phyloP scores from a whole-genome alignment of 2,888 invertebrate species.

The Sesamia inferens region DNA sequence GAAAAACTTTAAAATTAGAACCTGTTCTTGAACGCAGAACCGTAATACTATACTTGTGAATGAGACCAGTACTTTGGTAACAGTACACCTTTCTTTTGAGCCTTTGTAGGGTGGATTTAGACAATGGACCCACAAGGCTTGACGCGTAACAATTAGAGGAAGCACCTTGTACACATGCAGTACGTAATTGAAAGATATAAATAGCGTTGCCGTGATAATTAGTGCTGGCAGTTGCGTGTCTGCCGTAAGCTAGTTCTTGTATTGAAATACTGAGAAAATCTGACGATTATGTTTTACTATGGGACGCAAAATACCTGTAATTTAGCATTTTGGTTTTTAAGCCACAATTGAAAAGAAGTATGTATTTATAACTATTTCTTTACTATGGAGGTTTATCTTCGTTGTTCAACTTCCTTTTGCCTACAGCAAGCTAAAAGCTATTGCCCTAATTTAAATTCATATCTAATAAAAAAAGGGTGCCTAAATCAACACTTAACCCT shows the following conservation, averaged over 20 bases:
- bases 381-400: neutral
- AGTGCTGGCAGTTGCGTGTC: conserved; percentile 58
- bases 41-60: conserved; percentile 61
- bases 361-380: neutral
- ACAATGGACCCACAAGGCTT: conserved; percentile 72
- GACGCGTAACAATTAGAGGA: conserved; percentile 65
- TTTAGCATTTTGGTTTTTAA: neutral
- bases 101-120: conserved; percentile 67
- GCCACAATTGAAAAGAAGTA: too few relatives aligned
- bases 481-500: conserved; percentile 43
- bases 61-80: conserved; percentile 69
- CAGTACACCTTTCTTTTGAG: conserved; percentile 71
- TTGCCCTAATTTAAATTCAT: conserved; percentile 24
- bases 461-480: conserved; percentile 31
- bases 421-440: neutral
- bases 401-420: conserved; percentile 3
- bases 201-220: conserved; percentile 63
- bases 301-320: conserved; percentile 8
- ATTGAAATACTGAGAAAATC: conserved; percentile 38
- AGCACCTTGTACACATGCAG: conserved; percentile 62
- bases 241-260: conserved; percentile 41
- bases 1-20: conserved; percentile 72
- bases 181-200: conserved; percentile 68
- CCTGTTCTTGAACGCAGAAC: conserved; percentile 71
- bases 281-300: conserved; percentile 16